phyloP scores from a whole-genome alignment of 2,113 vertebrate species.

The Corydoras sp. region DNA sequence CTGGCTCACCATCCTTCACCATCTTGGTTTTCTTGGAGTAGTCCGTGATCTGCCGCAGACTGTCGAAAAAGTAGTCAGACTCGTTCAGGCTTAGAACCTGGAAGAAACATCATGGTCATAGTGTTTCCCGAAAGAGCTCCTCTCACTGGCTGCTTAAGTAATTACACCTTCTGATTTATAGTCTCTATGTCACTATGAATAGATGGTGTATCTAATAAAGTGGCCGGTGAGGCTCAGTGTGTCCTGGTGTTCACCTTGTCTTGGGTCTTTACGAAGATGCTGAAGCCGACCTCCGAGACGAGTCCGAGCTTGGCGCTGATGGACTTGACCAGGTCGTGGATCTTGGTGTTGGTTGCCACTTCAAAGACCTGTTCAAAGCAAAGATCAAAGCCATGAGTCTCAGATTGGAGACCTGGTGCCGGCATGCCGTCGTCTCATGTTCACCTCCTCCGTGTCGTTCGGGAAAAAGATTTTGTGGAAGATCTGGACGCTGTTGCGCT shows the following conservation, averaged over 20 bases:
- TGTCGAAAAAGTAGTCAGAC: constrained; percentile 92
- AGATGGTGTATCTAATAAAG: too few relatives aligned
- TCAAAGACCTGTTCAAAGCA: constrained; percentile 69
- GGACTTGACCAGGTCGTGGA: constrained; percentile 72
- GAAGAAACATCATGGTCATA: constrained; percentile 13
- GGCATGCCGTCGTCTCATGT: too few relatives aligned
- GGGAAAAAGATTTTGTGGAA: constrained; percentile 85
- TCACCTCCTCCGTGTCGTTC: constrained; percentile 79
- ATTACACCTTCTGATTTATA: too few relatives aligned
- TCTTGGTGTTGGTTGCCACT: constrained; percentile 74
- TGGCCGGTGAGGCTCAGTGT: too few relatives aligned
- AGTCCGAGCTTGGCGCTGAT: constrained; percentile 70
- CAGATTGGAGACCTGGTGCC: too few relatives aligned
- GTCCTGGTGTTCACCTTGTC: constrained; percentile 75
- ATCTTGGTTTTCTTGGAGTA: constrained; percentile 79
- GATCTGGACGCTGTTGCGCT: constrained; percentile 80
- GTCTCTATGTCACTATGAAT: too few relatives aligned
- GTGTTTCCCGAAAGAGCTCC: too few relatives aligned
- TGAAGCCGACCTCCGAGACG: constrained; percentile 82
- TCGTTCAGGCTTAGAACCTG: constrained; percentile 91
- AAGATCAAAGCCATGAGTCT: neutral
- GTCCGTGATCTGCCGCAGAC: constrained; percentile 81
- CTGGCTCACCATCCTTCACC: constrained; percentile 74
- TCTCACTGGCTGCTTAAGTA: too few relatives aligned
- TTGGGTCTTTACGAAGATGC: constrained; percentile 85